A percentile compares a stretch with the other conserved stretches of the same genome.
Evolutionary conservation across 2,888 invertebrate genomes (phyloP).

Genomic region (Carterocephalus palaemon): DNA sequence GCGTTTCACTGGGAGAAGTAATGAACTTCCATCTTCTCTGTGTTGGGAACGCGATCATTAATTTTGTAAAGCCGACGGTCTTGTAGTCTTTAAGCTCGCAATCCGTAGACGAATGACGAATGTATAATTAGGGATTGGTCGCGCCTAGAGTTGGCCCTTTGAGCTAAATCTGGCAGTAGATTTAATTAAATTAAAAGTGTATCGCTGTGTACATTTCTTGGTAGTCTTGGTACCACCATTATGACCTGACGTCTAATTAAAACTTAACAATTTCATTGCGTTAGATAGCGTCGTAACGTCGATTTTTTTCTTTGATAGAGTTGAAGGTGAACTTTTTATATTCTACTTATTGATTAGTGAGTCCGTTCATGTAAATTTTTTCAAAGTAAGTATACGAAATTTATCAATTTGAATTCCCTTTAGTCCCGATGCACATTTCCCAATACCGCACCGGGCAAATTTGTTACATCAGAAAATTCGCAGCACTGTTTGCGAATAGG

Average conservation of each 20-base stretch:
- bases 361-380: too few species aligned
- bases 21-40: slow-evolving; percentile 46
- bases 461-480: slow-evolving; percentile 7
- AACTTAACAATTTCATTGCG: too few species aligned
- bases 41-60: slow-evolving; percentile 49
- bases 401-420: background rate
- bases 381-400: background rate
- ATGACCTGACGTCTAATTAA: too few species aligned
- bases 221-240: too few species aligned
- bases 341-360: too few species aligned
- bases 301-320: too few species aligned
- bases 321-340: background rate
- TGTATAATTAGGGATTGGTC: slow-evolving; percentile 38
- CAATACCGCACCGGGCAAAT: slow-evolving; percentile 12
- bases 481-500: slow-evolving; percentile 14
- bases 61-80: slow-evolving; percentile 35
- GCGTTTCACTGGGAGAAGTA: slow-evolving; percentile 35
- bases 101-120: slow-evolving; percentile 40
- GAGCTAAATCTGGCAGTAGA: too few species aligned
- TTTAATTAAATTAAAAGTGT: too few species aligned
- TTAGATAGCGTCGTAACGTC: too few species aligned
- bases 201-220: too few species aligned
- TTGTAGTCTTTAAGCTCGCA: slow-evolving; percentile 40
- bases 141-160: slow-evolving; percentile 3
- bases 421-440: slow-evolving; percentile 10